These are phyloP conservation scores for Agrochola litura DNA, from an alignment of 2,888 invertebrate genomes.

Conservation along the genomic window DNA sequence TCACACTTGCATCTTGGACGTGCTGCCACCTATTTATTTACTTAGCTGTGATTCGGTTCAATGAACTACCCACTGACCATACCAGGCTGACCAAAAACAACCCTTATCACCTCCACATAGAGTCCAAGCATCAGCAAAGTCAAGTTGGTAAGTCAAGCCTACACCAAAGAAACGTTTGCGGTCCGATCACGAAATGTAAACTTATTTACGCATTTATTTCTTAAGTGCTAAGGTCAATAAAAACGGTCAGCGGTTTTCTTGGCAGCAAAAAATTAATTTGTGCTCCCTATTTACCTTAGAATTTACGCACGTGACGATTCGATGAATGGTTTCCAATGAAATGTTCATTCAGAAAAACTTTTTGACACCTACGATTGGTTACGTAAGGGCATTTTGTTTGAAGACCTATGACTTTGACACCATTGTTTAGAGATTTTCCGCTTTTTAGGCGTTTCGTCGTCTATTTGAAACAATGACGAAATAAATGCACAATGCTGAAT, in stretches of 20 bases:
- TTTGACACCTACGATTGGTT: slow-evolving; percentile 69
- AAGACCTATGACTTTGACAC: slow-evolving; percentile 72
- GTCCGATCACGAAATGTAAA: slow-evolving; percentile 55
- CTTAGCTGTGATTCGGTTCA: slow-evolving; percentile 81
- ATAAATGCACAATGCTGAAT: slow-evolving; percentile 49
- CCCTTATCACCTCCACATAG: slow-evolving; percentile 37
- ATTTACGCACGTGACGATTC: slow-evolving; percentile 79
- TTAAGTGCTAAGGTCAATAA: slow-evolving; percentile 50
- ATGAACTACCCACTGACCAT: slow-evolving; percentile 75
- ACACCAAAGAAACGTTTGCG: slow-evolving; percentile 49
- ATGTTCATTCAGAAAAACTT: slow-evolving; percentile 74
- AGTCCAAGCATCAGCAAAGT: slow-evolving; percentile 37
- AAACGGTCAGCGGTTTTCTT: slow-evolving; percentile 32
- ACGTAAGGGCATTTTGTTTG: slow-evolving; percentile 63
- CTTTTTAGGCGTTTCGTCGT: slow-evolving; percentile 51
- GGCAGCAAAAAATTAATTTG: slow-evolving; percentile 40
- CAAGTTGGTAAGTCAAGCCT: slow-evolving; percentile 40
- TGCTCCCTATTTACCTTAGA: slow-evolving; percentile 66
- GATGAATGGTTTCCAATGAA: slow-evolving; percentile 72
- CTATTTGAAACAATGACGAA: slow-evolving; percentile 56
- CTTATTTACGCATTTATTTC: slow-evolving; percentile 67
- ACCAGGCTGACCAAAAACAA: slow-evolving; percentile 46
- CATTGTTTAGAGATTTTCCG: slow-evolving; percentile 61
- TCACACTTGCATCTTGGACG: slow-evolving; percentile 76
- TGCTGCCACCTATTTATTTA: slow-evolving; percentile 84